Evolutionary conservation across 2,797 vertebrate species (phyloP).

Genomic region (Valencia hispanica): DNA sequence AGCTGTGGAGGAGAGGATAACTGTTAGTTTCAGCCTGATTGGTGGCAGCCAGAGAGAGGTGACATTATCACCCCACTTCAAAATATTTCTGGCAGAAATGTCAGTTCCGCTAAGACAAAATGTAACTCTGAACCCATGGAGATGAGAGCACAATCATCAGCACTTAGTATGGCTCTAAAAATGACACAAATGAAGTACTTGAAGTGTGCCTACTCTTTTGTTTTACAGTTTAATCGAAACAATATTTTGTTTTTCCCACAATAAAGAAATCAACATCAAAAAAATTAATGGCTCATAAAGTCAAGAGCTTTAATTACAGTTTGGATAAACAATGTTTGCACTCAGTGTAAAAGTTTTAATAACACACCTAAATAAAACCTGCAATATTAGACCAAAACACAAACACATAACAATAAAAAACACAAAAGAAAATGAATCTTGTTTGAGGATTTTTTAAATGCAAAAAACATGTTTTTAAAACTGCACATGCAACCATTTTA

Average conservation of each 20-base stretch:
- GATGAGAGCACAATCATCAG: background rate
- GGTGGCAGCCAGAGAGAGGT: background rate
- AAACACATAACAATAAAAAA: background rate
- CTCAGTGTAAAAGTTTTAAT: background rate
- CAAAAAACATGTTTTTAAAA: background rate
- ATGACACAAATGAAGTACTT: slow-evolving; percentile 12
- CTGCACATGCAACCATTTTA: background rate
- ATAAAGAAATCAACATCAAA: background rate
- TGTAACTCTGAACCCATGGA: background rate
- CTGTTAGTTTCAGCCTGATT: slow-evolving; percentile 34
- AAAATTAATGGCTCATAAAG: background rate
- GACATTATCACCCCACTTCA: slow-evolving; percentile 21
- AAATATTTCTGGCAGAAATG: slow-evolving; percentile 15
- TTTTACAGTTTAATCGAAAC: background rate
- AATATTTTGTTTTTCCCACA: background rate
- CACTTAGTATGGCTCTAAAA: slow-evolving; percentile 25
- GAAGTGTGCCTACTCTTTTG: background rate
- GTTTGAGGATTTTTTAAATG: background rate
- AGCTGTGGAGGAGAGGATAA: slow-evolving; percentile 67
- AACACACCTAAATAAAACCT: background rate
- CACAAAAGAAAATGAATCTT: too few species aligned
- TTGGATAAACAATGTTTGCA: background rate
- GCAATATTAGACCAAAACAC: background rate
- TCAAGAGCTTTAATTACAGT: slow-evolving; percentile 6
- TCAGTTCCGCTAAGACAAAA: background rate